These are phyloP conservation scores for Lophochroa leadbeateri DNA, from an alignment of 2,113 vertebrate genomes.

Conservation along the genomic window DNA sequence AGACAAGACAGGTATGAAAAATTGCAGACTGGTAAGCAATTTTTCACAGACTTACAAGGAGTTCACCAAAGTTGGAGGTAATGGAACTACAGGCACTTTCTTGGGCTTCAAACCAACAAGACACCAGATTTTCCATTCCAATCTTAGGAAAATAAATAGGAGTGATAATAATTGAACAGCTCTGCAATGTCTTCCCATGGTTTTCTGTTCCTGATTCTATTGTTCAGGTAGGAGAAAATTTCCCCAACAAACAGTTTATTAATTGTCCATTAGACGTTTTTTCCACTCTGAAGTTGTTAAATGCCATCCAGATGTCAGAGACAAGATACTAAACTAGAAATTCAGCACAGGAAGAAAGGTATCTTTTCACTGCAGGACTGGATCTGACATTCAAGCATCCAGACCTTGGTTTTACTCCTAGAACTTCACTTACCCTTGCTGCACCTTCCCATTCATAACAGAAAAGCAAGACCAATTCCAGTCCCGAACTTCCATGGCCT, in stretches of 20 bases:
- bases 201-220: background rate
- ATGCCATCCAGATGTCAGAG: slow-evolving; percentile 5
- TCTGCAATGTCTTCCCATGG: background rate
- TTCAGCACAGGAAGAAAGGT: background rate
- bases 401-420: background rate
- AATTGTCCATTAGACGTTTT: background rate
- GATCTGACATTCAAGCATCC: background rate
- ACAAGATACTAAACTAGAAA: background rate
- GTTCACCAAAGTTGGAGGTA: background rate
- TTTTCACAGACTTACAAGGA: slow-evolving; percentile 6
- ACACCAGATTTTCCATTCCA: background rate
- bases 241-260: slow-evolving; percentile 11
- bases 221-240: background rate
- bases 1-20: background rate
- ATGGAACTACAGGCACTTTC: background rate
- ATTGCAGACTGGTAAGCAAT: background rate
- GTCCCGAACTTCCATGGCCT: background rate
- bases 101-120: background rate
- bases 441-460: background rate
- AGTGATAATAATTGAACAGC: slow-evolving; percentile 27
- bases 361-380: background rate
- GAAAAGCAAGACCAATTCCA: background rate
- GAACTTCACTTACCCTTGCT: background rate
- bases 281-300: background rate
- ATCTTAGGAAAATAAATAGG: background rate